A percentile compares a stretch with the other conserved stretches of the same genome.
Evolutionary conservation across 35 echinoderm and acorn worm species (phyloP).

Genomic region (Lytechinus pictus): DNA sequence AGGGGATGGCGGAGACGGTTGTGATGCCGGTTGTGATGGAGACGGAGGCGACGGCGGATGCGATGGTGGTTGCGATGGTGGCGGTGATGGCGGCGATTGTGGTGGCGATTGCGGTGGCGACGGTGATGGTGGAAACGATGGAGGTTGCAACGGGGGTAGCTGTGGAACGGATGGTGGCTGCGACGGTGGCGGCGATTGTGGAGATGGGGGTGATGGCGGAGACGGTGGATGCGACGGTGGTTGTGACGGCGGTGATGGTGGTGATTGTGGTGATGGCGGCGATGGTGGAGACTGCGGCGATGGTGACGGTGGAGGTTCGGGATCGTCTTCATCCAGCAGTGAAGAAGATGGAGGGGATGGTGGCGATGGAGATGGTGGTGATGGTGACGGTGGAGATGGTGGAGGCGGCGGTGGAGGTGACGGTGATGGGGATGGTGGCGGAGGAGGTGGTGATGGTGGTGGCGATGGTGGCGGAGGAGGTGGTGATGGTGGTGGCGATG

Average conservation of each 20-base stretch:
- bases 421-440: not conserved
- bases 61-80: not conserved
- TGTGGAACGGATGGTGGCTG: not conserved
- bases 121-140: not conserved
- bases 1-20: not conserved
- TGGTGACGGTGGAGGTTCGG: not conserved
- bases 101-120: not conserved
- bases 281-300: not conserved
- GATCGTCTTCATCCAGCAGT: too few relatives aligned
- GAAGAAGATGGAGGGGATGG: not conserved
- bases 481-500: not conserved
- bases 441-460: not conserved
- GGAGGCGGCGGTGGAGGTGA: not conserved
- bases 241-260: not conserved
- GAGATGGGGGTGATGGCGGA: not conserved
- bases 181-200: not conserved
- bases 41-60: not conserved
- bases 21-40: not conserved
- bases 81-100: not conserved
- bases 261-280: not conserved
- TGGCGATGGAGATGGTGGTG: not conserved
- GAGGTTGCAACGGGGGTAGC: not conserved
- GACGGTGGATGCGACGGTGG: not conserved
- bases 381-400: not conserved
- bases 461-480: not conserved